Evolutionary conservation across 2,113 vertebrate genomes (phyloP), one percentile per base, ranked within the genome.

Genomic region (Melanotaenia duboulayi): DNA sequence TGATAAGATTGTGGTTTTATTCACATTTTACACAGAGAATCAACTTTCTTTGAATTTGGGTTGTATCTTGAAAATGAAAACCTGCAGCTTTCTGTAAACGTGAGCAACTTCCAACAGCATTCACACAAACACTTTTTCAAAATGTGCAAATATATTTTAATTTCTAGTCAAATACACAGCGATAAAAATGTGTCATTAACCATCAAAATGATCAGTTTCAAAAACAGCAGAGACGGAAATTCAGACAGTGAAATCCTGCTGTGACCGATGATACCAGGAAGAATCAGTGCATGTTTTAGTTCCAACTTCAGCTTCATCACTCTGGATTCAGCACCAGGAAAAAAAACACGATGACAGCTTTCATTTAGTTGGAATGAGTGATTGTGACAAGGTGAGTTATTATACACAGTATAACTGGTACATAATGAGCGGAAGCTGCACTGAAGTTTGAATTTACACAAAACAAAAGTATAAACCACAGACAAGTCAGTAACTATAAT

Each of bases 91-190:
- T 4, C 28, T 28, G 3, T 28, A 28, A 28, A 28, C 28, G 6
- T 6, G 28, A 28, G 28, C 28, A 28, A 28, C 28, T 28, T 28
- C 28, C 32, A 35, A 56, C 23, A 48, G 1, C 0, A 39, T 32
- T 22, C 24, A 8, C 13, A 50, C 23, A 44, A 23, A 62, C 12
- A 14, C 35, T 8, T 58, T 65, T 70, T 20, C 74, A 49, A 64
- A 80, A 74, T 78, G 89, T 91, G 85, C 88, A 92, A 89, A 90
- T 92, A 90, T 90, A 90, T 90, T 88, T 91, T 77, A 65, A 80
- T 65, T 80, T 85, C 68, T 62, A 68, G 49, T 78, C 69, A 75
- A 57, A 81, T 66, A 86, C 85, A 77, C 55, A 57, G 75, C 25
- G 49, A 80, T 56, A 61, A 80, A 60, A 68, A 72, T 40, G 66